Evolutionary conservation across 2,113 vertebrate species (phyloP).

Genomic region (Oreotrochilus melanogaster): DNA sequence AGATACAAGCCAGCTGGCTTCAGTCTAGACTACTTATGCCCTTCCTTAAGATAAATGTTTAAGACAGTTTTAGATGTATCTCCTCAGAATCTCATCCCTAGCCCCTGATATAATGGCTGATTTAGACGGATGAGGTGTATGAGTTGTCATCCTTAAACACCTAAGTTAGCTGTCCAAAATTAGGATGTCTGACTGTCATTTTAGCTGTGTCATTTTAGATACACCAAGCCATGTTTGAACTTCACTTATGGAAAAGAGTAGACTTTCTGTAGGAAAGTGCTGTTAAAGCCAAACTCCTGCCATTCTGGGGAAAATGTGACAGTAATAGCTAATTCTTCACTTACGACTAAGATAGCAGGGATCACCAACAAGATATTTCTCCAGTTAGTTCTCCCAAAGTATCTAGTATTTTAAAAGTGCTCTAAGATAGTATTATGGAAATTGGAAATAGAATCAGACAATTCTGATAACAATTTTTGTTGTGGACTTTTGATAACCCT

Average conservation of each 20-base stretch:
- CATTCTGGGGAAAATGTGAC: background rate
- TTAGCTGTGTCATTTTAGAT: background rate
- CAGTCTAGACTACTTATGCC: background rate
- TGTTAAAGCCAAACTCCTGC: background rate
- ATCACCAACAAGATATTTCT: background rate
- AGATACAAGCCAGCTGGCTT: background rate
- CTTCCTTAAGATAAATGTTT: background rate
- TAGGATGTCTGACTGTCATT: background rate
- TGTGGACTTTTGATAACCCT: background rate
- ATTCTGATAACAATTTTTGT: background rate
- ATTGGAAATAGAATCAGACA: background rate
- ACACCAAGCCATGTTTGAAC: background rate
- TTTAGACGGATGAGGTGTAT: background rate
- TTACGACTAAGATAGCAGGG: background rate
- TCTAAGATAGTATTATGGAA: background rate
- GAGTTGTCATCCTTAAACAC: background rate
- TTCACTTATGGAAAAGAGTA: background rate
- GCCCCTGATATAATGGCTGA: background rate
- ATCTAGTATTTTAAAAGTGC: background rate
- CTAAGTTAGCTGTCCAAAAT: background rate
- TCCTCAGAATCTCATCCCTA: background rate
- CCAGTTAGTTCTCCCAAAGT: background rate
- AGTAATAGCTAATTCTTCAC: background rate
- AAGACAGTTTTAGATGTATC: background rate
- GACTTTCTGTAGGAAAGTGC: background rate